These are phyloP conservation scores for Paraescarpia echinospica DNA, from an alignment of 1,140 invertebrate species.

Conservation along the genomic window DNA sequence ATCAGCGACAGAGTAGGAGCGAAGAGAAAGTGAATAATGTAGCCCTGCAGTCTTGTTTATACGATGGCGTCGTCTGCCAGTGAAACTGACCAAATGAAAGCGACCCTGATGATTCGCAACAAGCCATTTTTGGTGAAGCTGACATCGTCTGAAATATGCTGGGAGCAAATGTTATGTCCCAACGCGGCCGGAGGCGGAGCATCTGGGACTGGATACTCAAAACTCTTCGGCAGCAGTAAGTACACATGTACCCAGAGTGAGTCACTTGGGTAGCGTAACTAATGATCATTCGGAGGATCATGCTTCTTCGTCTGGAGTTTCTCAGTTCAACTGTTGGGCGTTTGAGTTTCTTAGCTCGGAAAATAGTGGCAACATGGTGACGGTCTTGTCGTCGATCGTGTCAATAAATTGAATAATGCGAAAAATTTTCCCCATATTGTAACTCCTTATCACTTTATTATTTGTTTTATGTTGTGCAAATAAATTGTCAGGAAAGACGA, in stretches of 20 bases:
- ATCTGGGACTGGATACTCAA: background rate
- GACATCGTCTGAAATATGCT: conserved; percentile 8
- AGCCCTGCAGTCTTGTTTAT: background rate
- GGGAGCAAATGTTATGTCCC: background rate
- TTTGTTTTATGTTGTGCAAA: too few species aligned
- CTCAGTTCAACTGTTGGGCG: too few species aligned
- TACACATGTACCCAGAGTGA: background rate
- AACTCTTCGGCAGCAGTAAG: background rate
- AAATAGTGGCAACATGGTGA: too few species aligned
- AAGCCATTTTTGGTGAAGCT: conserved; percentile 9
- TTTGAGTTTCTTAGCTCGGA: too few species aligned
- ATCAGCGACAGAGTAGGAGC: background rate
- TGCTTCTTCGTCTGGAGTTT: too few species aligned
- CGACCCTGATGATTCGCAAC: conserved; percentile 2
- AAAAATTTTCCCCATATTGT: too few species aligned
- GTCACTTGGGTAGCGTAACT: too few species aligned
- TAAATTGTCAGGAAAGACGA: too few species aligned
- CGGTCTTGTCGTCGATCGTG: too few species aligned
- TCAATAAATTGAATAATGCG: too few species aligned
- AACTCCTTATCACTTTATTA: too few species aligned
- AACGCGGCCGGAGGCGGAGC: background rate
- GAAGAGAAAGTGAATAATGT: background rate
- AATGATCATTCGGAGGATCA: too few species aligned
- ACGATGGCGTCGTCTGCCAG: background rate
- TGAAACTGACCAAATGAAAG: conserved; percentile 3